Conservation (phyloP, 2,113 vertebrate genomes). For the Ictalurus furcatus region DNA sequence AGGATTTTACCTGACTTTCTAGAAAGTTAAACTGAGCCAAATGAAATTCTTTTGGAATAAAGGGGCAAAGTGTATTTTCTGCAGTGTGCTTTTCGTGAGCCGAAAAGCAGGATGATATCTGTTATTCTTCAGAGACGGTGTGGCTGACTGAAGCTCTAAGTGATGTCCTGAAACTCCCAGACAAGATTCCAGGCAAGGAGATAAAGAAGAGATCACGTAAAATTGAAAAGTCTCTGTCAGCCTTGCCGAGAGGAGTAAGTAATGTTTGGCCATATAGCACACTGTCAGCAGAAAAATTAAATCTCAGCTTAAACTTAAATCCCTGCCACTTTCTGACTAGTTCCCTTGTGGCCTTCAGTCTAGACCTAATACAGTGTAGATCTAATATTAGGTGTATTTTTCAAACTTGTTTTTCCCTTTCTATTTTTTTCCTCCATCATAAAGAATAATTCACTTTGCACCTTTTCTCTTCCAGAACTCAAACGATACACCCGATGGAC, state of each 20-base stretch:
- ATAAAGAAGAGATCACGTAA: constrained; percentile 16
- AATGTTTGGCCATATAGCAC: constrained; percentile 17
- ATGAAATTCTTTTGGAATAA: background rate
- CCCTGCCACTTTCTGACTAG: no score
- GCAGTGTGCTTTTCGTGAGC: background rate
- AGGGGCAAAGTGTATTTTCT: background rate
- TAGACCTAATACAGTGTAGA: background rate
- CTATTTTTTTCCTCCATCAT: background rate
- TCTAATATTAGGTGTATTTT: background rate
- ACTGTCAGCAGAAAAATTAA: constrained; percentile 2
- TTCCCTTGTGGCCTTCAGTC: background rate
- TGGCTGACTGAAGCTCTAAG: constrained; percentile 55
- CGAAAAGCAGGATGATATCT: constrained; percentile 4
- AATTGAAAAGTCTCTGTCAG: background rate
- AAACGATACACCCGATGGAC: background rate
- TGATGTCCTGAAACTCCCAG: constrained; percentile 55
- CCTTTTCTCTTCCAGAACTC: constrained; percentile 23
- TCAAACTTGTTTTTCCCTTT: background rate
- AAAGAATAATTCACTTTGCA: background rate
- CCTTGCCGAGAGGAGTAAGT: constrained; percentile 37
- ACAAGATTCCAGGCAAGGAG: constrained; percentile 31
- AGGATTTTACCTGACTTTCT: background rate
- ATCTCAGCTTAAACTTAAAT: background rate
- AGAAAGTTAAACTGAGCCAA: background rate
- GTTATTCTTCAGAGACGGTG: constrained; percentile 47